phyloP scores from a whole-genome alignment of 2,797 vertebrate genomes.

The Lacerta viridis region DNA sequence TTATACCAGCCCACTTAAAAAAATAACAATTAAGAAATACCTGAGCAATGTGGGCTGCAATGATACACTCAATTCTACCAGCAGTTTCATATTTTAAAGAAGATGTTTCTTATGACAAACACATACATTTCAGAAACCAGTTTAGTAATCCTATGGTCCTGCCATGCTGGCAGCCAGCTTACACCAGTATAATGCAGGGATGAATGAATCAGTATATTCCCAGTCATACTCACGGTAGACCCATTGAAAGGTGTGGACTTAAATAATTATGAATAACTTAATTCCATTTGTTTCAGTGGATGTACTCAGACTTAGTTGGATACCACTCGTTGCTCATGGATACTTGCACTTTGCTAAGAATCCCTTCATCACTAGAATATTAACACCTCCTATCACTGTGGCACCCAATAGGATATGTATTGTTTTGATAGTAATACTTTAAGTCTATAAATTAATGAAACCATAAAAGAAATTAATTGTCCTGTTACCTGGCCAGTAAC shows the following conservation, averaged over 20 bases:
- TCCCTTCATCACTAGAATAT: neutral
- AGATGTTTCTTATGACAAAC: constrained; percentile 1
- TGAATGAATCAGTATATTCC: too few species aligned
- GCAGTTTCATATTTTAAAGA: neutral
- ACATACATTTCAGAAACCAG: neutral
- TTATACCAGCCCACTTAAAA: neutral
- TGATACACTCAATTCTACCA: neutral
- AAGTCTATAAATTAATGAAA: neutral
- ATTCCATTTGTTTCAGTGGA: too few species aligned
- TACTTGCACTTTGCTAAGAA: constrained; percentile 16
- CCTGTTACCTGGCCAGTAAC: too few species aligned
- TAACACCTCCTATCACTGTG: constrained; percentile 11
- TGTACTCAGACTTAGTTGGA: too few species aligned
- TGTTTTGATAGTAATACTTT: neutral
- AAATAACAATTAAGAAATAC: neutral
- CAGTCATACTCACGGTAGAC: too few species aligned
- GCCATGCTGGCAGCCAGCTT: neutral
- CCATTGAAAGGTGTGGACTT: too few species aligned
- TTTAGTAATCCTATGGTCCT: neutral
- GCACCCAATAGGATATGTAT: constrained; percentile 10
- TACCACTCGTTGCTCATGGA: too few species aligned
- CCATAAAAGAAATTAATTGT: constrained; percentile 20
- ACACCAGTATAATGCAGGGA: neutral
- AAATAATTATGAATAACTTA: too few species aligned
- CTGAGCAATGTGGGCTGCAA: neutral